A percentile compares a stretch with the other conserved stretches of the same genome.
Evolutionary conservation across 2,888 invertebrate species (phyloP).

Genomic region (Alitta virens): DNA sequence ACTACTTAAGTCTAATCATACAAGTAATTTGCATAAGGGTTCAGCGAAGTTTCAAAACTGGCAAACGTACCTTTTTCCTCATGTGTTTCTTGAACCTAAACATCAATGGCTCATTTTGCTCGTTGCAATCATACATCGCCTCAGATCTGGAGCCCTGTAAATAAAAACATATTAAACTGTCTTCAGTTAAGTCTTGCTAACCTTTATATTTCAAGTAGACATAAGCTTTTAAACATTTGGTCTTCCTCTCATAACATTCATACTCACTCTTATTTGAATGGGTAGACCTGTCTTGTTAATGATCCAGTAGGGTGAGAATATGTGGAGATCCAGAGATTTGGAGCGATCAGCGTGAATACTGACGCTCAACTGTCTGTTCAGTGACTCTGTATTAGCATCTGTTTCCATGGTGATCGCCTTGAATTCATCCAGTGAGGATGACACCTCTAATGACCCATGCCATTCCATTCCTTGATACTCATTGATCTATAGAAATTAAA

Average conservation of each 20-base stretch:
- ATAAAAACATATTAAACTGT: neutral
- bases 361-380: constrained; percentile 68
- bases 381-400: constrained; percentile 68
- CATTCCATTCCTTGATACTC: constrained; percentile 71
- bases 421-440: constrained; percentile 66
- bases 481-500: constrained; percentile 56
- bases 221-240: no score
- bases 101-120: constrained; percentile 64
- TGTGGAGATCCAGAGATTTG: constrained; percentile 63
- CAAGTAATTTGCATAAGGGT: no score
- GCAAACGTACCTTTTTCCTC: constrained; percentile 53
- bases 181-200: no score
- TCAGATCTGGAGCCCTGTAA: constrained; percentile 55
- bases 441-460: constrained; percentile 70
- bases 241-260: no score
- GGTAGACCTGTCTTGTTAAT: constrained; percentile 54
- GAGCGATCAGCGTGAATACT: constrained; percentile 68
- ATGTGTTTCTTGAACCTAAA: constrained; percentile 63
- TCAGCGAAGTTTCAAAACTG: no score
- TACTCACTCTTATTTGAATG: constrained; percentile 68
- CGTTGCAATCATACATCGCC: constrained; percentile 51
- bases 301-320: constrained; percentile 59
- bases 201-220: no score
- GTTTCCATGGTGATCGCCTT: constrained; percentile 66
- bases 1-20: no score